Evolutionary conservation across 2,113 vertebrate genomes (phyloP).

Genomic region (Poecilia latipinna): DNA sequence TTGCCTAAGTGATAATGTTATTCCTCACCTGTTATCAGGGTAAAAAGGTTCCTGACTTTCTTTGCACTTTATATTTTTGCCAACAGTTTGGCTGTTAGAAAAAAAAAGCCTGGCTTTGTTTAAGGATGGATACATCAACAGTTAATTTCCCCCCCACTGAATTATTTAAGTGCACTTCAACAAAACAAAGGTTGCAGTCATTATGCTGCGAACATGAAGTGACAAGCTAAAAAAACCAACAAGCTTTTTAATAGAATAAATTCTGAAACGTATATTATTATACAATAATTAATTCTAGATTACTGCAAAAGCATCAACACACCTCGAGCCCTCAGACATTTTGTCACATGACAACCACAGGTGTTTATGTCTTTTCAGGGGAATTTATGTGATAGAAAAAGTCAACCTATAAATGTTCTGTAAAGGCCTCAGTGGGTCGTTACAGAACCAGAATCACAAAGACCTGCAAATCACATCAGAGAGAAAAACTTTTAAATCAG

Average conservation of each 20-base stretch:
- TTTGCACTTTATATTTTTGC: constrained; percentile 19
- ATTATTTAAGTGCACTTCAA: background rate
- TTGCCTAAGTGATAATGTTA: constrained; percentile 5
- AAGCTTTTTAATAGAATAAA: background rate
- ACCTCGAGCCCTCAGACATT: too few relatives aligned
- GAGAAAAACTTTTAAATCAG: too few relatives aligned
- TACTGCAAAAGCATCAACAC: too few relatives aligned
- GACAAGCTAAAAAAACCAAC: background rate
- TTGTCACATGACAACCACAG: too few relatives aligned
- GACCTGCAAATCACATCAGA: too few relatives aligned
- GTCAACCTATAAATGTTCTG: too few relatives aligned
- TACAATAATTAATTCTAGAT: background rate
- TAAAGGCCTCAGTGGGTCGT: too few relatives aligned
- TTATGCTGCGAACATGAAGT: background rate
- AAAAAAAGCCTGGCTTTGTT: constrained; percentile 14
- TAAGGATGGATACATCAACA: background rate
- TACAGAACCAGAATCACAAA: too few relatives aligned
- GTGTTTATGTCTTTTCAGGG: too few relatives aligned
- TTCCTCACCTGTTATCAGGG: constrained; percentile 26
- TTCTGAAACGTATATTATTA: background rate
- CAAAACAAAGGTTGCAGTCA: background rate
- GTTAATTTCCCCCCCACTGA: constrained; percentile 3
- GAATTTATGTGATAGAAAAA: too few relatives aligned
- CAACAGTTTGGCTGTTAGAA: constrained; percentile 33
- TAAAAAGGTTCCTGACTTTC: constrained; percentile 27